Evolutionary conservation across 2,113 vertebrate genomes (phyloP).

Genomic region (Ptilorrhoa leucosticta): DNA sequence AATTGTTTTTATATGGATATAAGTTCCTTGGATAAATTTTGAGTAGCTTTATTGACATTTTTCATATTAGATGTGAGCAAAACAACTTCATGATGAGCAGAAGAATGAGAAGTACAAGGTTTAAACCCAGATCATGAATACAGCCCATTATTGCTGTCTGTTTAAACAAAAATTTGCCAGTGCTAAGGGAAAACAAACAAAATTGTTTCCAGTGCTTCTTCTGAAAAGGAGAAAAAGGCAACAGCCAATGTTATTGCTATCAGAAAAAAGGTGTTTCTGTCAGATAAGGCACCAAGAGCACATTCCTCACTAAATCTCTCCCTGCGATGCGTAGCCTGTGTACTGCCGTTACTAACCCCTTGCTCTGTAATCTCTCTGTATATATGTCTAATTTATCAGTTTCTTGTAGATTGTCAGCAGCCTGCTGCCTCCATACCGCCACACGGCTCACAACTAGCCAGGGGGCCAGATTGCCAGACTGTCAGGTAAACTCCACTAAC

Average conservation of each 20-base stretch:
- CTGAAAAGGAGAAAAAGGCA: background rate
- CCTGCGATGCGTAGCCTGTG: slow-evolving; percentile 46
- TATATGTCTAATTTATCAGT: slow-evolving; percentile 99
- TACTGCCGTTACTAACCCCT: slow-evolving; percentile 76
- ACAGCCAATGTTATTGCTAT: background rate
- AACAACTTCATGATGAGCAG: background rate
- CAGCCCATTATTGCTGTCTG: background rate
- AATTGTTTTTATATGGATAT: background rate
- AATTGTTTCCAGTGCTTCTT: background rate
- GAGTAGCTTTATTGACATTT: background rate
- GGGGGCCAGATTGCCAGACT: slow-evolving; percentile 80
- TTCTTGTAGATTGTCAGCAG: slow-evolving; percentile 99
- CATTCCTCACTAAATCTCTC: slow-evolving; percentile 78
- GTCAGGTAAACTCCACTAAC: slow-evolving; percentile 86
- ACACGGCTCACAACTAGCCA: slow-evolving; percentile 93
- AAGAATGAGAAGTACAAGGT: background rate
- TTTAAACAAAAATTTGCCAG: background rate
- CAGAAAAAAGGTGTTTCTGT: slow-evolving; percentile 27
- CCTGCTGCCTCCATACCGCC: slow-evolving; percentile 96
- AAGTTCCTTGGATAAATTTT: background rate
- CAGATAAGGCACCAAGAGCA: slow-evolving; percentile 12
- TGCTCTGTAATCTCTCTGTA: slow-evolving; percentile 88
- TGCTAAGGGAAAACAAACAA: background rate
- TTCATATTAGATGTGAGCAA: background rate
- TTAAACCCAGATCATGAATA: background rate